Evolutionary conservation across 2,888 invertebrate genomes (phyloP).

Genomic region (Allacma fusca): DNA sequence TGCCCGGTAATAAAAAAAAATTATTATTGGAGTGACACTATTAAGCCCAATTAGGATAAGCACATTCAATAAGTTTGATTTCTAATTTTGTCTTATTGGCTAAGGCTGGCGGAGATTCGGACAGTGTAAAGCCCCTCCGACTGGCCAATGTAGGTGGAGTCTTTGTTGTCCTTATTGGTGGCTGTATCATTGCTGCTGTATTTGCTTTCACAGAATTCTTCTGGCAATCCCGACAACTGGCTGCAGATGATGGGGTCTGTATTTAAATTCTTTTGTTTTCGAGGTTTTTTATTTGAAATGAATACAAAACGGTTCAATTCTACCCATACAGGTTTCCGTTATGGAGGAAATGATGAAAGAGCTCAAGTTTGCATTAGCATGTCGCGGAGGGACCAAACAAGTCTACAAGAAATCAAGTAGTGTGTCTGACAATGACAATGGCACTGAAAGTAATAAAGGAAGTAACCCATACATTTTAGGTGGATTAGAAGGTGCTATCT

Average conservation of each 20-base stretch:
- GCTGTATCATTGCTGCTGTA: constrained; percentile 89
- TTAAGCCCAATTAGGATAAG: too few species aligned
- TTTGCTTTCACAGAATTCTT: constrained; percentile 95
- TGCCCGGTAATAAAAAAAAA: constrained; percentile 47
- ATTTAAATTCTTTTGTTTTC: background rate
- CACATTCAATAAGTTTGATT: too few species aligned
- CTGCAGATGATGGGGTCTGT: constrained; percentile 83
- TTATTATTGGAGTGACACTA: background rate
- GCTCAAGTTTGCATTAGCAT: constrained; percentile 74
- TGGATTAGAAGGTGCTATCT: background rate
- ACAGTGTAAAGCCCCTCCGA: constrained; percentile 69
- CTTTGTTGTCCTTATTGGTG: constrained; percentile 94
- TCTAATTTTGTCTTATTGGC: background rate
- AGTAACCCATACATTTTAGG: constrained; percentile 24
- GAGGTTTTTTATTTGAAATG: background rate
- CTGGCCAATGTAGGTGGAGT: constrained; percentile 96
- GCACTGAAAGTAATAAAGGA: constrained; percentile 30
- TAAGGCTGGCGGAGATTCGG: constrained; percentile 64
- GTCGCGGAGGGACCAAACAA: constrained; percentile 77
- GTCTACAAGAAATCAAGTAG: constrained; percentile 67
- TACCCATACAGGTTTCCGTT: constrained; percentile 70
- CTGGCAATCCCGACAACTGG: constrained; percentile 93
- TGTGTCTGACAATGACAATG: constrained; percentile 31
- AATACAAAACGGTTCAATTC: background rate
- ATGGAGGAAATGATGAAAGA: constrained; percentile 79